Evolutionary conservation across 2,113 vertebrate genomes (phyloP).

Genomic region (Acanthisitta chloris): DNA sequence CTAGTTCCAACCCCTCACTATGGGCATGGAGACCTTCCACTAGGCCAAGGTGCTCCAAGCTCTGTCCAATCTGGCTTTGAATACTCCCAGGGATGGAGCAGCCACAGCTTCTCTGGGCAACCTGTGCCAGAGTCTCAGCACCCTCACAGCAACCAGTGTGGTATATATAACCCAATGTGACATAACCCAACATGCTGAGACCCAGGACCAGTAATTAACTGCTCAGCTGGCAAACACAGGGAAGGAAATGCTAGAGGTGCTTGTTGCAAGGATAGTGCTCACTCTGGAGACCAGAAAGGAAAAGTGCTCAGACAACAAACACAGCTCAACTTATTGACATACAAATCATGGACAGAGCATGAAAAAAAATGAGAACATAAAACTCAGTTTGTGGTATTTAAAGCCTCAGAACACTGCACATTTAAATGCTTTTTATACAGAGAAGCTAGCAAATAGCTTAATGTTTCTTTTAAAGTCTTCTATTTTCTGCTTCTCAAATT

Average conservation of each 20-base stretch:
- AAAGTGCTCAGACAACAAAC: neutral
- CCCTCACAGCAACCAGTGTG: neutral
- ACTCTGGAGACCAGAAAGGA: neutral
- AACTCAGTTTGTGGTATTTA: neutral
- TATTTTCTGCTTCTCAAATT: constrained; percentile 52
- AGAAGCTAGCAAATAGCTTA: constrained; percentile 10
- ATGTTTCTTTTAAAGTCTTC: constrained; percentile 20
- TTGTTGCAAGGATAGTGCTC: neutral
- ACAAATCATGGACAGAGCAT: neutral
- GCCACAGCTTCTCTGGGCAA: neutral
- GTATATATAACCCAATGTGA: neutral
- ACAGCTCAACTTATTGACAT: neutral
- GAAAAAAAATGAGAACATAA: neutral
- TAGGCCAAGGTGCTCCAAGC: fast-evolving
- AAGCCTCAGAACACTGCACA: neutral
- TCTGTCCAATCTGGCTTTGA: fast-evolving
- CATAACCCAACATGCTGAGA: neutral
- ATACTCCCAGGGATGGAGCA: neutral
- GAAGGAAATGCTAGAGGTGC: neutral
- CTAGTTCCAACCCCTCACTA: neutral
- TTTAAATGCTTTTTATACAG: constrained; percentile 12
- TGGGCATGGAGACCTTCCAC: neutral
- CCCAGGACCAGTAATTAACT: neutral
- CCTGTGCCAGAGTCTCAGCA: neutral
- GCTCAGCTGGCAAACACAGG: neutral